These are phyloP conservation scores for Esox masquinongy DNA, from an alignment of 2,797 vertebrate species.

Conservation along the genomic window DNA sequence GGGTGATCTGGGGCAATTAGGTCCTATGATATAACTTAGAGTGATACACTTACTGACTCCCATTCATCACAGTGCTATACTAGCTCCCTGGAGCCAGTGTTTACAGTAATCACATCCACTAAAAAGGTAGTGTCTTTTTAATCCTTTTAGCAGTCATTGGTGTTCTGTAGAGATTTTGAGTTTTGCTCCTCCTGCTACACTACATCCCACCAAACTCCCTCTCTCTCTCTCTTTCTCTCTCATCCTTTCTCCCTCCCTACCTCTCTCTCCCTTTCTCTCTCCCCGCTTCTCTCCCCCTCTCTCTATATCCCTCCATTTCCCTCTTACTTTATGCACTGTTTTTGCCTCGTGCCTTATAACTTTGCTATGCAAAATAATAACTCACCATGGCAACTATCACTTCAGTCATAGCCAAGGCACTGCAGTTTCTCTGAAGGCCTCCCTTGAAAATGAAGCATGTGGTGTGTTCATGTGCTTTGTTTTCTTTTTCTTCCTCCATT, in stretches of 20 bases:
- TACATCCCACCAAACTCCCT: background rate
- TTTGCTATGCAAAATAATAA: slow-evolving; percentile 59
- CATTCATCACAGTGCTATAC: slow-evolving; percentile 13
- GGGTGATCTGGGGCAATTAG: slow-evolving; percentile 8
- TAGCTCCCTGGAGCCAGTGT: slow-evolving; percentile 4
- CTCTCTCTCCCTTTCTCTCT: background rate
- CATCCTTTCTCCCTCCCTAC: background rate
- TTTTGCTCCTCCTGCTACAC: background rate
- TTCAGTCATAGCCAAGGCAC: slow-evolving; percentile 40
- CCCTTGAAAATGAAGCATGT: background rate
- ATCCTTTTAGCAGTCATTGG: background rate
- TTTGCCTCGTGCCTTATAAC: slow-evolving; percentile 48
- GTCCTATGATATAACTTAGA: background rate
- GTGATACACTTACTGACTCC: background rate
- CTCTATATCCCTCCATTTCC: too few relatives aligned
- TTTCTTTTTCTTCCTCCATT: background rate
- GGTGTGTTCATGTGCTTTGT: slow-evolving; percentile 13
- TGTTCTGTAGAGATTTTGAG: background rate
- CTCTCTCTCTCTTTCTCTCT: background rate
- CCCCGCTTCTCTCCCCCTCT: background rate
- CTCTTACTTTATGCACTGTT: slow-evolving; percentile 19
- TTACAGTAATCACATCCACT: slow-evolving; percentile 2
- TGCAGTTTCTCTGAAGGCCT: slow-evolving; percentile 43
- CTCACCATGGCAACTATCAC: slow-evolving; percentile 69
- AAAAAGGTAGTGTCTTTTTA: background rate